phyloP scores from a whole-genome alignment of 2,113 vertebrate species.

The Cynocephalus volans region DNA sequence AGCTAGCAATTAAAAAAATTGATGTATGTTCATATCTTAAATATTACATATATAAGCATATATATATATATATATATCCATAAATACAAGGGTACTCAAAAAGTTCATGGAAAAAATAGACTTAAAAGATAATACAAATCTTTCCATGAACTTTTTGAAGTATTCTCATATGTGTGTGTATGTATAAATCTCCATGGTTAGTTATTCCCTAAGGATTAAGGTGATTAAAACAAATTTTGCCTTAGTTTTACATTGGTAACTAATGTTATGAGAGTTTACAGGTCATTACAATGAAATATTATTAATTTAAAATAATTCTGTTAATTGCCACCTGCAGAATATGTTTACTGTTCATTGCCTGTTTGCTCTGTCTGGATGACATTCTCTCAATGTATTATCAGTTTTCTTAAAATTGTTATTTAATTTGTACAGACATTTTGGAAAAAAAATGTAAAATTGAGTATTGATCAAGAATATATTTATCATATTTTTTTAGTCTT shows the following conservation, averaged over 20 bases:
- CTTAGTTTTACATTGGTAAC: background rate
- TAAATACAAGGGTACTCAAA: too few species aligned
- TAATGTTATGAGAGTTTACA: background rate
- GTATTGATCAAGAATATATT: background rate
- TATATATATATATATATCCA: background rate
- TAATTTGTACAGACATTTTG: background rate
- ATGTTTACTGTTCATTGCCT: background rate
- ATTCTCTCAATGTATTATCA: background rate
- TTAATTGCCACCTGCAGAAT: background rate
- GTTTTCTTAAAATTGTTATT: background rate
- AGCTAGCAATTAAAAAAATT: background rate
- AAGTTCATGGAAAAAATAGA: too few species aligned
- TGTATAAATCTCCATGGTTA: background rate
- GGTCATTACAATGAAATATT: background rate
- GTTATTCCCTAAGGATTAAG: constrained; percentile 12
- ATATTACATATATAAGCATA: background rate
- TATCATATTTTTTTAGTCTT: background rate
- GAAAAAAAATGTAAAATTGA: background rate
- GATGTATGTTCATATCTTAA: background rate
- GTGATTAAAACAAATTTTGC: background rate
- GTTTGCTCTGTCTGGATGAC: background rate
- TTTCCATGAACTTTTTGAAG: too few species aligned
- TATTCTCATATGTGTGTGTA: background rate
- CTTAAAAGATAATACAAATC: too few species aligned
- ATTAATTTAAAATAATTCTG: constrained; percentile 49